Percentiles rank a stretch among this genome's conserved stretches.
Conservation (phyloP, 2,113 vertebrate species). For the Urocynchramus pylzowi region DNA sequence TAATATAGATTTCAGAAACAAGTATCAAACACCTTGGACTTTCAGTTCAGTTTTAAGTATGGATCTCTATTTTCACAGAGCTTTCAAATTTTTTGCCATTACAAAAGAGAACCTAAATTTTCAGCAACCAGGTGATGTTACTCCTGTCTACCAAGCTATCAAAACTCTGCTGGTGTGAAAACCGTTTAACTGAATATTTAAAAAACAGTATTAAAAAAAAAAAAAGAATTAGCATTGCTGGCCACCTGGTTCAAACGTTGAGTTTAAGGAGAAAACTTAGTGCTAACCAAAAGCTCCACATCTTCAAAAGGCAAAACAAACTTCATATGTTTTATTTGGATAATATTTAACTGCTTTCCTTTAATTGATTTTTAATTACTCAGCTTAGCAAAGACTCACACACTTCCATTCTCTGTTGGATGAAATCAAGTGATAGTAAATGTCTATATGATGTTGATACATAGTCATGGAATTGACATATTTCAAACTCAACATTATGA, state of each 20-base stretch:
- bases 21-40: neutral
- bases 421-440: neutral
- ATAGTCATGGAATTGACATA: neutral
- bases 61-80: neutral
- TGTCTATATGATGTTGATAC: neutral
- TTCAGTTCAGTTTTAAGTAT: neutral
- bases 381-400: neutral
- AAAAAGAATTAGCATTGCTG: neutral
- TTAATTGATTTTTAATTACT: neutral
- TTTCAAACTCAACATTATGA: constrained; percentile 10
- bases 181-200: neutral
- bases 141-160: neutral
- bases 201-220: neutral
- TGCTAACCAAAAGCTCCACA: neutral
- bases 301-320: neutral
- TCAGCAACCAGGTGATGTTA: neutral
- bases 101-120: neutral
- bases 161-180: neutral
- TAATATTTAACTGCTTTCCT: neutral
- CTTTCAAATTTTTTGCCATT: neutral
- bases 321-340: neutral
- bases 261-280: neutral
- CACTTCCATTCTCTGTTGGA: neutral
- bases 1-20: neutral
- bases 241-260: neutral